A percentile compares a stretch with the other conserved stretches of the same genome.
Evolutionary conservation across 2,113 vertebrate species (phyloP).

Genomic region (Thomomys bottae): DNA sequence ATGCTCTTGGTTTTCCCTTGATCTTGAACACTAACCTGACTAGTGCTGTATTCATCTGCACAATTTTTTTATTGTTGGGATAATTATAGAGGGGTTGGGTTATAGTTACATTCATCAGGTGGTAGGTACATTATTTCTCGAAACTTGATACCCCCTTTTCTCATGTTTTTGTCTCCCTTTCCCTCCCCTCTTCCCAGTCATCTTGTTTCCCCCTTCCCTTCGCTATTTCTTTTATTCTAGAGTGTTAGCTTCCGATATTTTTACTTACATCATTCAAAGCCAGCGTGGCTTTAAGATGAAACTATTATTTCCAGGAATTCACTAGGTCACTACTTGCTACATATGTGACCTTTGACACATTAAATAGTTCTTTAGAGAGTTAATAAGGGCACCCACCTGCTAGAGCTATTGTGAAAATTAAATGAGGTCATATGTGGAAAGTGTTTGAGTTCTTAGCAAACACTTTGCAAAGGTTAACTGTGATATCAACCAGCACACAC

Average conservation of each 20-base stretch:
- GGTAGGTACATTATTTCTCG: too few species aligned
- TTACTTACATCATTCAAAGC: background rate
- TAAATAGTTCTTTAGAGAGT: background rate
- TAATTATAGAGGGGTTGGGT: too few species aligned
- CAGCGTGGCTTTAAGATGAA: background rate
- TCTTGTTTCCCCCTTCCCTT: too few species aligned
- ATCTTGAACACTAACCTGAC: background rate
- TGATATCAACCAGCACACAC: background rate
- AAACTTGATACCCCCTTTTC: too few species aligned
- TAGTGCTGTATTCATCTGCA: background rate
- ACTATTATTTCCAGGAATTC: background rate
- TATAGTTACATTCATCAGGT: too few species aligned
- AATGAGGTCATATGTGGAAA: conserved; percentile 14
- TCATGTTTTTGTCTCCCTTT: too few species aligned
- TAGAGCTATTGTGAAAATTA: background rate
- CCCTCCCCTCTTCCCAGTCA: too few species aligned
- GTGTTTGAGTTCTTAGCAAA: background rate
- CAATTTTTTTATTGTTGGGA: too few species aligned
- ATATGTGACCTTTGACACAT: background rate
- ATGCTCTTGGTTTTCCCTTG: background rate
- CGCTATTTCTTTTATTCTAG: background rate
- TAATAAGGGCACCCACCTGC: background rate
- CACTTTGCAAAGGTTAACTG: background rate
- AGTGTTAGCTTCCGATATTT: background rate
- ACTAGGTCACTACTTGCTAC: background rate